Base-by-base conservation (phyloP, 2,888 invertebrate genomes). In the Agapostemon virescens region DNA sequence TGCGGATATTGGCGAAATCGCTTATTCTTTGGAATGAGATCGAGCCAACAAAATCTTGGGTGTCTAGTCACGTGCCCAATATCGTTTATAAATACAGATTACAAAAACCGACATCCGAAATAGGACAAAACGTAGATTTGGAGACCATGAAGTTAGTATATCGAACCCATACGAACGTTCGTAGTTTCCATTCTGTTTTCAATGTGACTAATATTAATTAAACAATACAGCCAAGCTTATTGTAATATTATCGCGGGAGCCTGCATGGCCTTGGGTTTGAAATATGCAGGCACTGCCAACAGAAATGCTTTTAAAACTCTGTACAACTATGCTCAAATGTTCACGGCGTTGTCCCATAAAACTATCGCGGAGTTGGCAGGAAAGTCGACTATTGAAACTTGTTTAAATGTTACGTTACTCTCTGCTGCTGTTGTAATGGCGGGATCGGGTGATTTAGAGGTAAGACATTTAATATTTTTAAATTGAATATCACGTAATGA, bases 211-310 rank as follows among this genome's bases (percentile, higher is more conserved):
- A 67, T 64, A 13, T 70, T 63, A 58, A 76, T 75, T 73, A 0
- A 26, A 17, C 40, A 49, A 45, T 94, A 55, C 90, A 97, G 97
- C 89, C 98, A 99, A 94, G 98, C 98, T 0, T 99, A 98, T 93
- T 98, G 98, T 93, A 98, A 99, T 93, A 98, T 99, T 83, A 95
- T 98, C 79, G 97, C 98, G 0, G 99, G 99, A 26, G 98, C 98
- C 1, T 98, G 98, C 87, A 97, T 99, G 94, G 97, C 98, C 11
- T 93, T 99, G 87, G 99, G 98, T 0, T 94, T 99, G 5, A 96
- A 97, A 84, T 99, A 96, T 94, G 99, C 99, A 0, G 99, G 99
- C 52, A 97, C 98, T 0, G 97, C 97, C 17, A 95, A 97, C 92
- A 94, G 94, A 74, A 95, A 95, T 73, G 99, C 98, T 0, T 96